Base-by-base conservation (phyloP, 2,113 vertebrate species). In the Eurypyga helias region DNA sequence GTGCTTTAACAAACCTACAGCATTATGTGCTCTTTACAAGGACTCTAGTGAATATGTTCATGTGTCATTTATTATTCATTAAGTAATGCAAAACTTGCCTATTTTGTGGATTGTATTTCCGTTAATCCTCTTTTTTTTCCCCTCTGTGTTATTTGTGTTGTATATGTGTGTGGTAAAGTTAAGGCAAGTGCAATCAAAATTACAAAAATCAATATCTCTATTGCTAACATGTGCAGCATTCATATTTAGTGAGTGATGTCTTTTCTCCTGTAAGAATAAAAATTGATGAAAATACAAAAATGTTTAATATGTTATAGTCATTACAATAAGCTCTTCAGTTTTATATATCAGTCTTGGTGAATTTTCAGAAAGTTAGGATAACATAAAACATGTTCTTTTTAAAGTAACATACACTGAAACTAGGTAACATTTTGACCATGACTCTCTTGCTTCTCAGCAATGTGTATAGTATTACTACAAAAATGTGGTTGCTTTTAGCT, bases 101-200 rank as follows among this genome's bases (percentile, higher is more conserved):
- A 92, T 57, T 86, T 72, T 87, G 90, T 96, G 73, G 25, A 33
- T 91, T 95, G 77, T 57, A 51, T 91, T 96, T 90, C 41, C 38
- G 21, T 88, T 85, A 69, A 62, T 93, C 16, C 11, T 94, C 52
- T 38, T 90, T 9, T 34, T 29, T 55, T 11, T 1, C 26, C n/a
- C 14, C 19, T 23, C 21, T 5, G 3, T 85, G 28, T 97, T 89
- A n/a, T 87, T 69, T 91, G 58, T 96, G 45, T 96, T 87, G n/a
- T 93, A 76, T 62, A 31, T 89, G 80, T 58, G 65, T 77, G 73
- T 94, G 84, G 92, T 97, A 97, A 97, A 90, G 71, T 98, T 98
- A 98, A 98, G 98, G 98, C 98, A 98, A 98, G 97, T 98, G 89
- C 95, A 98, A 97, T 97, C 90, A 96, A 95, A 97, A 87, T 96